Conservation (phyloP, 2,113 vertebrate species). For the Phoxinus phoxinus region DNA sequence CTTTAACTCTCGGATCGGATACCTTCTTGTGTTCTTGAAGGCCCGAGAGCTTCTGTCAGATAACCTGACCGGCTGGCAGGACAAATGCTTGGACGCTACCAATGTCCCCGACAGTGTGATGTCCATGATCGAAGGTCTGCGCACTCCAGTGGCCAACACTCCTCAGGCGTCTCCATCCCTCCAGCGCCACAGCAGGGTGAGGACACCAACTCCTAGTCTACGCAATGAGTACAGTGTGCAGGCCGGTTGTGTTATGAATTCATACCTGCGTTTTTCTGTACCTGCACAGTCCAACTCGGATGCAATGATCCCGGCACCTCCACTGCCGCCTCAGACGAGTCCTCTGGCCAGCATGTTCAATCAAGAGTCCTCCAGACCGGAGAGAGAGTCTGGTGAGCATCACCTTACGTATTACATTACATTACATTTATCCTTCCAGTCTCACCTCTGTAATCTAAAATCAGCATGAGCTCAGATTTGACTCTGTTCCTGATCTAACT, state of each 20-base stretch:
- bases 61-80: conserved; percentile 89
- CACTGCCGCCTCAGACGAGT: conserved; percentile 81
- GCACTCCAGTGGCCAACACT: conserved; percentile 78
- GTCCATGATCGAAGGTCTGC: conserved; percentile 89
- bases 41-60: conserved; percentile 80
- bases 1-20: neutral
- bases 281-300: conserved; percentile 63
- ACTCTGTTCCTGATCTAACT: neutral
- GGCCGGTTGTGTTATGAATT: neutral
- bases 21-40: conserved; percentile 61
- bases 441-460: neutral
- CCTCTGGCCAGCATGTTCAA: conserved; percentile 90
- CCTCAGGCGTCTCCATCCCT: conserved; percentile 87
- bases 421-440: neutral
- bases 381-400: conserved; percentile 58
- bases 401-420: neutral
- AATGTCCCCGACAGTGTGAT: conserved; percentile 86
- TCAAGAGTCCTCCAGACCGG: conserved; percentile 68
- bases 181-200: conserved; percentile 82
- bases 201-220: neutral
- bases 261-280: neutral
- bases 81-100: conserved; percentile 87
- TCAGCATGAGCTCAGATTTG: neutral
- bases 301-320: conserved; percentile 75
- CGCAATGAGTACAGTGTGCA: neutral